These are phyloP conservation scores for Notolabrus celidotus DNA, from an alignment of 2,797 vertebrate species.

Conservation along the genomic window DNA sequence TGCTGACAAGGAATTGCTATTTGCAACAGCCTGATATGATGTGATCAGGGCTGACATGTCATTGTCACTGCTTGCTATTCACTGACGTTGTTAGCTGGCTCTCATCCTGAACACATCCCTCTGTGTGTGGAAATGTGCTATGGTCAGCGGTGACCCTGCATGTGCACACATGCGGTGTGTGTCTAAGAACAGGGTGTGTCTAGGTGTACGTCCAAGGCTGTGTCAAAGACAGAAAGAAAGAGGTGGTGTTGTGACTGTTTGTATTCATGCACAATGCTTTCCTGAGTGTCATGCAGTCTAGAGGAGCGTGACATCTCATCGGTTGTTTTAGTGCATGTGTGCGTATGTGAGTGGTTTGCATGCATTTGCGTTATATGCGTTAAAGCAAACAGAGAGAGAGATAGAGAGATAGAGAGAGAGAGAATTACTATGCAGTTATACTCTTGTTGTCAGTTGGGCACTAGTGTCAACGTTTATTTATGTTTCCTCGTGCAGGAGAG, in stretches of 20 bases:
- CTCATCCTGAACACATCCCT: conserved; percentile 23
- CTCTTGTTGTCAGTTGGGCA: conserved; percentile 26
- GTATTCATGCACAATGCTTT: conserved; percentile 18
- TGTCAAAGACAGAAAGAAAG: background rate
- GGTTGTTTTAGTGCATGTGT: conserved; percentile 2
- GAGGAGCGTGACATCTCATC: conserved; percentile 25
- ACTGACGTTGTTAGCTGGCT: conserved; percentile 49
- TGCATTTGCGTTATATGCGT: no score
- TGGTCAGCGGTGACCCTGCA: conserved; percentile 58
- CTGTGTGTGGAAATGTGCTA: conserved; percentile 58
- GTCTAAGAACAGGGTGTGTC: conserved; percentile 1
- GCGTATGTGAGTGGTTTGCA: background rate
- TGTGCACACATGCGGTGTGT: conserved; percentile 19
- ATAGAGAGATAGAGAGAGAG: background rate
- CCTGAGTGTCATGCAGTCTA: conserved; percentile 16
- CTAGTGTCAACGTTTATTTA: conserved; percentile 25
- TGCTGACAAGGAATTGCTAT: conserved; percentile 47
- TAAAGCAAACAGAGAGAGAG: background rate
- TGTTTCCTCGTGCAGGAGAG: background rate
- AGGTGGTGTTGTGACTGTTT: no score
- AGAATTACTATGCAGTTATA: conserved; percentile 26
- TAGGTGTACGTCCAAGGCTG: conserved; percentile 3
- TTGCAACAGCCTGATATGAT: conserved; percentile 51
- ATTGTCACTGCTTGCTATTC: conserved; percentile 51
- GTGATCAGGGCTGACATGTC: conserved; percentile 59